Percentiles rank a stretch among this genome's conserved stretches.
phyloP scores from a whole-genome alignment of 1,140 invertebrate genomes.

The Apis mellifera region Amel_HAv3.1 CM009937.2:7782001-7782500 shows the following conservation, averaged over 20 bases:
- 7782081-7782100: no score
- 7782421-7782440: conserved; percentile 75
- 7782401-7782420: conserved; percentile 80
- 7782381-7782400: conserved; percentile 79
- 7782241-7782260: neutral
- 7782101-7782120: no score
- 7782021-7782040: no score
- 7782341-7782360: conserved; percentile 48
- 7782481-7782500: conserved; percentile 62
- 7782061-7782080: no score
- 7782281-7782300: conserved; percentile 32
- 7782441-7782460: conserved; percentile 70
- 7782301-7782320: conserved; percentile 58
- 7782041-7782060: no score
- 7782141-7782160: no score
- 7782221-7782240: neutral
- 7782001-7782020: no score
- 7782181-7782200: no score
- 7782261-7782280: conserved; percentile 32
- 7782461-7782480: conserved; percentile 72
- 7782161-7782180: no score
- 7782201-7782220: no score
- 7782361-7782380: conserved; percentile 68
- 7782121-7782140: no score
- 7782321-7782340: conserved; percentile 68